A percentile compares a stretch with the other conserved stretches of the same genome.
phyloP scores from a whole-genome alignment of 2,888 invertebrate species.

The Diploptera punctata region DNA sequence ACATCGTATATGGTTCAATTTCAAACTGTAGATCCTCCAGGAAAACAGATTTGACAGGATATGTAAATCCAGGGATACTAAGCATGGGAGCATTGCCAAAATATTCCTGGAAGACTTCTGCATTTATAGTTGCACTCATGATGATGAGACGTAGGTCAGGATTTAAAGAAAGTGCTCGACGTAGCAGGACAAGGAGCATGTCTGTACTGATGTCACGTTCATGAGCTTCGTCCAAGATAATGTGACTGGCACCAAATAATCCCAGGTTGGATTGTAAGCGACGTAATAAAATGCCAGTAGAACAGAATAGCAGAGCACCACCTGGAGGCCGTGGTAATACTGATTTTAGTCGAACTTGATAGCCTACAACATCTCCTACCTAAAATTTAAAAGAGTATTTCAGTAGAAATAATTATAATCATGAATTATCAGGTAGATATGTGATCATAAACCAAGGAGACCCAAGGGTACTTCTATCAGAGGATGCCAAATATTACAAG shows the following conservation, averaged over 20 bases:
- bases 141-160: constrained; percentile 65
- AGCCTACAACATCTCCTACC: constrained; percentile 70
- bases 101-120: constrained; percentile 65
- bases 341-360: constrained; percentile 60
- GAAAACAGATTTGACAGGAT: constrained; percentile 65
- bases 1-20: not conserved
- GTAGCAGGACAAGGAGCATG: constrained; percentile 61
- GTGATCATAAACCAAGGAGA: too few relatives aligned
- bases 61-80: constrained; percentile 62
- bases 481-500: too few relatives aligned
- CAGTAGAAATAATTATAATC: too few relatives aligned
- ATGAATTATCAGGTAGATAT: too few relatives aligned
- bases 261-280: constrained; percentile 44
- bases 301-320: constrained; percentile 71
- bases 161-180: constrained; percentile 62
- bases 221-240: constrained; percentile 78
- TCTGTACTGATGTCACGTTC: constrained; percentile 75
- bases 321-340: constrained; percentile 56
- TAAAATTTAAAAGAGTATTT: constrained; percentile 48
- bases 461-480: too few relatives aligned
- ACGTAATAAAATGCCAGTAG: constrained; percentile 66
- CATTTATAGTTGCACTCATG: constrained; percentile 78
- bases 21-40: constrained; percentile 47
- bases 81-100: constrained; percentile 54
- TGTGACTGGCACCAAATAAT: constrained; percentile 63